phyloP scores from a whole-genome alignment of 2,888 invertebrate species.

The Catonia carolina region DNA sequence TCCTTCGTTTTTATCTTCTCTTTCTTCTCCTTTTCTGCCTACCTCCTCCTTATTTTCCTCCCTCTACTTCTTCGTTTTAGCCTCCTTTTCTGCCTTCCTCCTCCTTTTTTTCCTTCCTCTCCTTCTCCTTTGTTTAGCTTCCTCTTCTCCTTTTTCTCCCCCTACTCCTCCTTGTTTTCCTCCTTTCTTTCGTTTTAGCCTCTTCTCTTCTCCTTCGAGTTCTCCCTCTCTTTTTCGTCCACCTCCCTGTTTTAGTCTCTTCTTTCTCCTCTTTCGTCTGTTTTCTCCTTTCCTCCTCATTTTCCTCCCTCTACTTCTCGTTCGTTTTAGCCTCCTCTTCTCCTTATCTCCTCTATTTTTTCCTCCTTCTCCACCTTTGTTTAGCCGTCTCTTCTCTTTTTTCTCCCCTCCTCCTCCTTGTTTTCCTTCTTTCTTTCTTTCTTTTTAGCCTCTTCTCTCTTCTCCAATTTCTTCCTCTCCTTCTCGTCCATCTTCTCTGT shows the following conservation, averaged over 20 bases:
- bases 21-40: no score
- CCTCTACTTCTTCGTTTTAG: no score
- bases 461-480: neutral
- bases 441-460: neutral
- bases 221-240: neutral
- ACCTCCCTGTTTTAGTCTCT: neutral
- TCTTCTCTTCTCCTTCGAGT: neutral
- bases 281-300: neutral
- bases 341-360: neutral
- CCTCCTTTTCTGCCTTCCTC: no score
- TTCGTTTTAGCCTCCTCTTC: neutral
- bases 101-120: no score
- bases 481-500: neutral
- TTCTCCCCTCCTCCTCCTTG: neutral
- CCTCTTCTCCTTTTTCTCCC: constrained; percentile 1
- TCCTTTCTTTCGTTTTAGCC: neutral
- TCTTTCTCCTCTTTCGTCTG: neutral
- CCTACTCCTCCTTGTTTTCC: constrained; percentile 1
- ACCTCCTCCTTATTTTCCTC: no score
- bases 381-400: neutral
- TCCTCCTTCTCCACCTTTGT: neutral
- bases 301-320: neutral
- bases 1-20: no score
- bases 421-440: neutral
- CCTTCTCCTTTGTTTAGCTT: no score